These are phyloP conservation scores for Arge pagana DNA, from an alignment of 2,888 invertebrate genomes.

Conservation along the genomic window DNA sequence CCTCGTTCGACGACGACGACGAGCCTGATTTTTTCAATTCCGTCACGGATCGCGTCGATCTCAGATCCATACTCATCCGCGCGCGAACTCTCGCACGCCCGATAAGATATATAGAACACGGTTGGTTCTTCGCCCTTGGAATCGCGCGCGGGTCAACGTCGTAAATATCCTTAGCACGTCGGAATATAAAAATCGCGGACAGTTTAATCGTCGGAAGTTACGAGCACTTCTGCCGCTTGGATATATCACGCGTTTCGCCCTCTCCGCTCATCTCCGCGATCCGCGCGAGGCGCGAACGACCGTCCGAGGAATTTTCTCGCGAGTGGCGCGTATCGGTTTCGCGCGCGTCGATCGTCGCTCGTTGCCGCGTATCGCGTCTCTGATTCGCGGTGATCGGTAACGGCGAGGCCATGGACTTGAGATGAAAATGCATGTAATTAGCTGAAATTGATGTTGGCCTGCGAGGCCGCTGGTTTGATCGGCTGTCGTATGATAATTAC, in stretches of 20 bases:
- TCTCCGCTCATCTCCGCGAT: neutral
- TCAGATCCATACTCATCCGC: too few species aligned
- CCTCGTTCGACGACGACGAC: too few species aligned
- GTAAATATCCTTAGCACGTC: neutral
- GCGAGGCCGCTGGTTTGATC: conserved; percentile 53
- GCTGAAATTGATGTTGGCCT: conserved; percentile 53
- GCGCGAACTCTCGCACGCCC: too few species aligned
- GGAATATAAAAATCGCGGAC: conserved; percentile 11
- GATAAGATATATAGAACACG: too few species aligned
- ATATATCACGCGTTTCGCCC: conserved; percentile 36
- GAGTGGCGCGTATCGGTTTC: conserved; percentile 1
- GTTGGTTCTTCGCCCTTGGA: neutral
- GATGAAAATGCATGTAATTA: conserved; percentile 57
- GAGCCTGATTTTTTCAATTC: too few species aligned
- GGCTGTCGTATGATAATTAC: conserved; percentile 57
- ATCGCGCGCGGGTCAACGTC: conserved; percentile 4
- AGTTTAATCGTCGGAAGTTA: conserved; percentile 32
- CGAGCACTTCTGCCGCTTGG: conserved; percentile 36
- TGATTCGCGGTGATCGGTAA: conserved; percentile 11
- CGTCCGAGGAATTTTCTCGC: conserved; percentile 47
- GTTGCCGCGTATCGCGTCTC: neutral
- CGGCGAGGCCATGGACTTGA: conserved; percentile 42
- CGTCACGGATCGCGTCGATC: too few species aligned
- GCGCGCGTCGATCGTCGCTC: conserved; percentile 24
- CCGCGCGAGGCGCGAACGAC: conserved; percentile 4